Conservation (phyloP, 2,797 vertebrate species). For the Vipera latastei region DNA sequence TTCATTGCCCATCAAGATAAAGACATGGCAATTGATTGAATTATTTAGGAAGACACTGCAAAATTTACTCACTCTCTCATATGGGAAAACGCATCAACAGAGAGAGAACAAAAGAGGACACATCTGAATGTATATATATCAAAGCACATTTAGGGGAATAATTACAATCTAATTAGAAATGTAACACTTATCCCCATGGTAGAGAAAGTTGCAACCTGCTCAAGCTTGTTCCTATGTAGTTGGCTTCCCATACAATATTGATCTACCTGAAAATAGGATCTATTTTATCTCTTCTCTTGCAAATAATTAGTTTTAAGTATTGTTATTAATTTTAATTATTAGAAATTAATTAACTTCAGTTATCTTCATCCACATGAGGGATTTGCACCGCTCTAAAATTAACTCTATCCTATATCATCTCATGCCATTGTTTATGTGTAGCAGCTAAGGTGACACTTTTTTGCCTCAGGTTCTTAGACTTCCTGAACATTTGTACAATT, state of each 20-base stretch:
- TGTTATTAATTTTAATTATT: background rate
- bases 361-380: background rate
- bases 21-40: constrained; percentile 52
- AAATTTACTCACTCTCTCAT: background rate
- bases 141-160: background rate
- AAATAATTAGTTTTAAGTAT: background rate
- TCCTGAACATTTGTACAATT: background rate
- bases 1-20: constrained; percentile 57
- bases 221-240: background rate
- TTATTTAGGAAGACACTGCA: background rate
- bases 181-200: background rate
- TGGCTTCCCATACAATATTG: background rate
- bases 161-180: background rate
- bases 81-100: background rate
- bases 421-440: background rate
- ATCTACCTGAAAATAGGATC: background rate
- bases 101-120: background rate
- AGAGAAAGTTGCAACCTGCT: background rate
- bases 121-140: background rate
- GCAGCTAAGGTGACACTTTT: background rate
- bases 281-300: background rate
- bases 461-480: background rate
- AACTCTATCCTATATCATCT: background rate
- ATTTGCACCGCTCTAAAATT: background rate
- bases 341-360: background rate